Evolutionary conservation across 2,113 vertebrate species (phyloP).

Genomic region (Alethe diademata): DNA sequence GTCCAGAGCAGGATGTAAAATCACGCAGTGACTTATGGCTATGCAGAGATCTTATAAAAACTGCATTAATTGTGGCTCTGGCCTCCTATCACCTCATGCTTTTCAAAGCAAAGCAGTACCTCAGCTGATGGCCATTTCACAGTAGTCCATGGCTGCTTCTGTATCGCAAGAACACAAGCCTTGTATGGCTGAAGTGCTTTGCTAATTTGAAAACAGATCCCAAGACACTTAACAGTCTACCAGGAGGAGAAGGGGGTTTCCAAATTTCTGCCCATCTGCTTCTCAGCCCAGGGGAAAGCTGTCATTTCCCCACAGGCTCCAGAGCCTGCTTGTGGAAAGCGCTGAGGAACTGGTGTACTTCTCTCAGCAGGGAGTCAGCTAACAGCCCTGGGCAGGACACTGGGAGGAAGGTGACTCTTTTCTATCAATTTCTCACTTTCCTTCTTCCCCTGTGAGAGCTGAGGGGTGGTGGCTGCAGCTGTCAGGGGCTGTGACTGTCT

Average conservation of each 20-base stretch:
- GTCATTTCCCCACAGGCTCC: background rate
- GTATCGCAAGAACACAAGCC: background rate
- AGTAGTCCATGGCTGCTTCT: background rate
- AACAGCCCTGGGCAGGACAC: background rate
- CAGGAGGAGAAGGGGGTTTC: background rate
- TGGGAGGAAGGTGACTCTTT: background rate
- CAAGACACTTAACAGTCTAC: background rate
- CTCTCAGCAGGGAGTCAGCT: background rate
- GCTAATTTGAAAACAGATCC: background rate
- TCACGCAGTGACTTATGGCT: background rate
- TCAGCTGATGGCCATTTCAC: background rate
- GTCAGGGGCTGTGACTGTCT: background rate
- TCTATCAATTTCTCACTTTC: background rate
- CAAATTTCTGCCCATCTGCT: background rate
- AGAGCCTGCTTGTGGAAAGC: background rate
- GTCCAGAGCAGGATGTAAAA: background rate
- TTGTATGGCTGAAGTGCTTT: background rate
- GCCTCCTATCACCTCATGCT: accelerated
- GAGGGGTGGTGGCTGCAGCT: background rate
- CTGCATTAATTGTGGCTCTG: background rate
- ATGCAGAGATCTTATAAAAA: background rate
- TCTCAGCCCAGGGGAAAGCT: background rate
- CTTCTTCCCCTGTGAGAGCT: background rate
- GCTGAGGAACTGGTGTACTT: background rate
- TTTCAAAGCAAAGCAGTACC: background rate